These are phyloP conservation scores for Lagocephalus sceleratus DNA, from an alignment of 2,797 vertebrate species.

Conservation along the genomic window DNA sequence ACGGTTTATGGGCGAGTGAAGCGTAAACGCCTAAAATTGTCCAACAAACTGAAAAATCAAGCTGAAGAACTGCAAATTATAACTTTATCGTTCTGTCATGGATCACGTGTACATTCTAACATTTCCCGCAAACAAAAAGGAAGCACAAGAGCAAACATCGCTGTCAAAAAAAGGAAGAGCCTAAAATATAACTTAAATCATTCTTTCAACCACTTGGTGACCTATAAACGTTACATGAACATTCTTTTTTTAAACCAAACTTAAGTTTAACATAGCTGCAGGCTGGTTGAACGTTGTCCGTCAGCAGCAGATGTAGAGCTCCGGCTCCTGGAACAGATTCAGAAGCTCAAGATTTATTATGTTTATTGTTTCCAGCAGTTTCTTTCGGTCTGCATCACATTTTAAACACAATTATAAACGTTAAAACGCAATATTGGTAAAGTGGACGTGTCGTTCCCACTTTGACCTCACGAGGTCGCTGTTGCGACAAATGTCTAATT, in stretches of 20 bases:
- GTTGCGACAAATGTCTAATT: too few species aligned
- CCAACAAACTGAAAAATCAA: background rate
- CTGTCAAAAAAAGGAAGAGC: background rate
- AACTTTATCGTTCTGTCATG: too few species aligned
- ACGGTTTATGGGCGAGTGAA: slow-evolving; percentile 13
- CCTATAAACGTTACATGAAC: slow-evolving; percentile 4
- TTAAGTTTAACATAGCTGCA: background rate
- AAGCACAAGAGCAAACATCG: background rate
- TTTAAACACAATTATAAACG: background rate
- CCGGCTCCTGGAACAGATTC: slow-evolving; percentile 49
- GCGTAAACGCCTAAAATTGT: slow-evolving; percentile 1
- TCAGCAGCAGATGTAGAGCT: slow-evolving; percentile 71
- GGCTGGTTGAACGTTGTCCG: background rate
- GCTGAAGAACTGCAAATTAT: too few species aligned
- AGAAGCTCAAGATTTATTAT: background rate
- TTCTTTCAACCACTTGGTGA: too few species aligned
- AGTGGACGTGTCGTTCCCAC: background rate
- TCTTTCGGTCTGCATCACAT: background rate
- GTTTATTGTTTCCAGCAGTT: background rate
- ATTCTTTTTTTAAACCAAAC: background rate
- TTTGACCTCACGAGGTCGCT: slow-evolving; percentile 7
- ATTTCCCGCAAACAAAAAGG: slow-evolving; percentile 1
- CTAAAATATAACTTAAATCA: background rate
- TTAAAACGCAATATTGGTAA: background rate
- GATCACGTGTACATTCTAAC: too few species aligned